Conservation (phyloP, 2,113 vertebrate species). For the Amphiprion ocellaris region DNA sequence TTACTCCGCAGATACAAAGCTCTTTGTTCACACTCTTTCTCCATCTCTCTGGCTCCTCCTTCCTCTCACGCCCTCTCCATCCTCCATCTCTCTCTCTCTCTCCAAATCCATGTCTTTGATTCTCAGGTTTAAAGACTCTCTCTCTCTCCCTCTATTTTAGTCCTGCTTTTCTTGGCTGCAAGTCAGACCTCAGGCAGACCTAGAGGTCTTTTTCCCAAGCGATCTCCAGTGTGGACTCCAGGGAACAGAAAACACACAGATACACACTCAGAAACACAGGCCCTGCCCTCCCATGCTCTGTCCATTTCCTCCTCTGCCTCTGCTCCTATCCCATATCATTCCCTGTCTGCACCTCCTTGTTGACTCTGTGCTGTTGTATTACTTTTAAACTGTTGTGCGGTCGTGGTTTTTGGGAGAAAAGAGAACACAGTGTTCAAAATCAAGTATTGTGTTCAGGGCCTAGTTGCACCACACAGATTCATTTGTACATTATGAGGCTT, state of each 20-base stretch:
- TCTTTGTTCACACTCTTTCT: constrained; percentile 87
- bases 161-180: constrained; percentile 94
- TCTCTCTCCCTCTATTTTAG: constrained; percentile 90
- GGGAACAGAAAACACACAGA: constrained; percentile 83
- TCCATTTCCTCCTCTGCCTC: constrained; percentile 67
- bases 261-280: constrained; percentile 80
- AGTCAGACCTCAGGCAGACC: constrained; percentile 91
- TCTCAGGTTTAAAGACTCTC: constrained; percentile 86
- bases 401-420: constrained; percentile 38
- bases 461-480: constrained; percentile 21
- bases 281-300: constrained; percentile 61
- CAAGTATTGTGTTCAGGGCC: constrained; percentile 34
- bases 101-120: constrained; percentile 89
- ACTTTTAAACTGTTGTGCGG: constrained; percentile 28
- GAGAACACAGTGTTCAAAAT: constrained; percentile 60
- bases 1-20: constrained; percentile 89
- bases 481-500: constrained; percentile 31
- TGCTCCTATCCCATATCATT: constrained; percentile 58
- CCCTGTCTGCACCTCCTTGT: constrained; percentile 65
- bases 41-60: constrained; percentile 59
- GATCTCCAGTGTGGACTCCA: constrained; percentile 87
- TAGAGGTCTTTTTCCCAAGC: constrained; percentile 96
- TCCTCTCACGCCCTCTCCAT: constrained; percentile 72
- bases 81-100: constrained; percentile 76
- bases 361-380: constrained; percentile 55